phyloP scores from a whole-genome alignment of 2,113 vertebrate genomes.

The Notarius lentiginosus region DNA sequence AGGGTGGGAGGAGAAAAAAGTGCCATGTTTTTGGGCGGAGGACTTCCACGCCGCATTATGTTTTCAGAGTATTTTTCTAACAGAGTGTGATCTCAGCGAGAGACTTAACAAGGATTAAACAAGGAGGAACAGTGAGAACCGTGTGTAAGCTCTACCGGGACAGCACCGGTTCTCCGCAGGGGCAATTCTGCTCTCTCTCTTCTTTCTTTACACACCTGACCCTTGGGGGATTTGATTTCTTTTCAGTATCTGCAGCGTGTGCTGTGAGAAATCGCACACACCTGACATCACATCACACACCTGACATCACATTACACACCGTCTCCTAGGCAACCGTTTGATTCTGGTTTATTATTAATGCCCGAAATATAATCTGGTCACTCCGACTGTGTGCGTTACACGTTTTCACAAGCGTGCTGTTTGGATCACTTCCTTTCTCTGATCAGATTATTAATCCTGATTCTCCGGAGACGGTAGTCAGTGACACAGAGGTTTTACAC shows the following conservation, averaged over 20 bases:
- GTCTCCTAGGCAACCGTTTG: neutral
- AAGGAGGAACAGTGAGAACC: neutral
- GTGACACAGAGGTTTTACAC: no score
- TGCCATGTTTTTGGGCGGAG: neutral
- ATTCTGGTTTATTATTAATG: neutral
- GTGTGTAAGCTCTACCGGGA: neutral
- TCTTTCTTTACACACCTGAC: neutral
- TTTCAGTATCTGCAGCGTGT: neutral
- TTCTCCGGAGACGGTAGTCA: neutral
- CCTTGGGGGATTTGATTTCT: neutral
- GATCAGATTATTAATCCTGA: slow-evolving; percentile 6
- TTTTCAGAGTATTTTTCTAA: slow-evolving; percentile 45
- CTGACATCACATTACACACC: neutral
- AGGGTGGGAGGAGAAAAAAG: neutral
- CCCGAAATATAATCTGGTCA: no score
- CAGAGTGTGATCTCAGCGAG: neutral
- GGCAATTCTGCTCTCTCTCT: neutral
- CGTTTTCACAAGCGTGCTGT: neutral
- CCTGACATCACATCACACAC: neutral
- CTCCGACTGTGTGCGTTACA: neutral
- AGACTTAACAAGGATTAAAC: neutral
- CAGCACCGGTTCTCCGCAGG: neutral
- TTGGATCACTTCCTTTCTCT: neutral
- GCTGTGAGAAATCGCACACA: neutral
- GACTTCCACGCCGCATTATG: neutral